A percentile compares a stretch with the other conserved stretches of the same genome.
phyloP scores from a whole-genome alignment of 2,888 invertebrate genomes.

The Papilio protenor region DNA sequence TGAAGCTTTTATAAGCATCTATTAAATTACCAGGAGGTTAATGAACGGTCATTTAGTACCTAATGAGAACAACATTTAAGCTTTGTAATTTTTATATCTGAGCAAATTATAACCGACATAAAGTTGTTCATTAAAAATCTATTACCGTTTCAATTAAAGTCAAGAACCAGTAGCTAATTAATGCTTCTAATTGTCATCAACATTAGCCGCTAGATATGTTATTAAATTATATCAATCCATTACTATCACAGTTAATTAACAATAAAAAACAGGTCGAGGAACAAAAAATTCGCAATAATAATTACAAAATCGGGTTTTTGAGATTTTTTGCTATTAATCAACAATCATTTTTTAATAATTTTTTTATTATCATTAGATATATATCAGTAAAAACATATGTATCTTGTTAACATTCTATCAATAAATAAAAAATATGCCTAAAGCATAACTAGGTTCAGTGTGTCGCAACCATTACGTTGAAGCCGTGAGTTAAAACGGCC shows the following conservation, averaged over 20 bases:
- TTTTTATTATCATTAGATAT: no score
- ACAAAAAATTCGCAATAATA: neutral
- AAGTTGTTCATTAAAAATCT: neutral
- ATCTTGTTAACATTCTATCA: no score
- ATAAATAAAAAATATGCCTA: neutral
- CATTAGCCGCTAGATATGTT: constrained; percentile 11
- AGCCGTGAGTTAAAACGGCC: constrained; percentile 78
- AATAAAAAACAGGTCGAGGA: neutral
- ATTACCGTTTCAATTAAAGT: constrained; percentile 5
- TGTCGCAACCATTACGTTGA: constrained; percentile 56
- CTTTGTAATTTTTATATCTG: constrained; percentile 22
- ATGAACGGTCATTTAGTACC: neutral
- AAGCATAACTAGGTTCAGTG: constrained; percentile 48
- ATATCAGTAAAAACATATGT: no score
- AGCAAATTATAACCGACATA: constrained; percentile 15
- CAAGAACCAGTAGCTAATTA: constrained; percentile 26
- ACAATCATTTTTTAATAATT: no score
- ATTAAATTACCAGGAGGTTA: neutral
- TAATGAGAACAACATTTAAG: neutral
- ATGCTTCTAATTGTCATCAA: neutral
- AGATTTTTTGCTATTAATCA: constrained; percentile 50
- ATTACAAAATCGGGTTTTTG: constrained; percentile 48
- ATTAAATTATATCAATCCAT: neutral
- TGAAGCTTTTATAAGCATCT: neutral
- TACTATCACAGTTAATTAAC: neutral